phyloP scores from a whole-genome alignment of 2,888 invertebrate genomes.

The Megalurothrips usitatus region DNA sequence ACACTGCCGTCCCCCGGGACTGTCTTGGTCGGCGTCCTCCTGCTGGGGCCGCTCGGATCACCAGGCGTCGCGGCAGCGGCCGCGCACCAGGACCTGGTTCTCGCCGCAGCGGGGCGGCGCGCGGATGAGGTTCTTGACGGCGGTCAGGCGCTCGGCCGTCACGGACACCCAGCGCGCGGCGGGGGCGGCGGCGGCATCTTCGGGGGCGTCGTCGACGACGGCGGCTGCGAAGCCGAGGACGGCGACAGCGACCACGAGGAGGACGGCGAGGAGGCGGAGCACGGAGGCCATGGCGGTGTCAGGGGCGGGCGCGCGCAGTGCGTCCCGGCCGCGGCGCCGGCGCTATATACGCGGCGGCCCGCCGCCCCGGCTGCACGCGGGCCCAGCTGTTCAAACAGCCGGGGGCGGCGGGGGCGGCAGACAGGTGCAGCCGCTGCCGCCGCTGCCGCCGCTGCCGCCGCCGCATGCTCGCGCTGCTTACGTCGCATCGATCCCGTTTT shows the following conservation, averaged over 20 bases:
- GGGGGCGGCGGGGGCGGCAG: no score
- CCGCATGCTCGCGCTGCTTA: no score
- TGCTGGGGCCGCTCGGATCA: background rate
- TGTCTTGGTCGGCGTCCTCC: no score
- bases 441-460: no score
- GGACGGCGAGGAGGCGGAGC: background rate
- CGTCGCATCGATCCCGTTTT: no score
- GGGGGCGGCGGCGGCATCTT: background rate
- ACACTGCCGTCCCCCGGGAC: no score
- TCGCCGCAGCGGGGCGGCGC: background rate
- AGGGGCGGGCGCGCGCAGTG: background rate
- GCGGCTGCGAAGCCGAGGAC: background rate
- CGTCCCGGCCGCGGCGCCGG: background rate
- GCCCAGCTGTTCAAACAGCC: no score
- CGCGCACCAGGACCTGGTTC: background rate
- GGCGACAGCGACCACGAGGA: background rate
- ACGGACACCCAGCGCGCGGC: background rate
- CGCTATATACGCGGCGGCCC: background rate
- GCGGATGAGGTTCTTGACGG: background rate
- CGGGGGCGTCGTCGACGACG: background rate
- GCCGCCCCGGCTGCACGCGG: background rate
- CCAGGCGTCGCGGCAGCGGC: background rate
- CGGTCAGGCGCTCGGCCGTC: background rate
- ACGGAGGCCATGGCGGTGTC: background rate
- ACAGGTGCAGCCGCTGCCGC: no score